Evolutionary conservation across 2,797 vertebrate species (phyloP).

Genomic region (Perodicticus potto): DNA sequence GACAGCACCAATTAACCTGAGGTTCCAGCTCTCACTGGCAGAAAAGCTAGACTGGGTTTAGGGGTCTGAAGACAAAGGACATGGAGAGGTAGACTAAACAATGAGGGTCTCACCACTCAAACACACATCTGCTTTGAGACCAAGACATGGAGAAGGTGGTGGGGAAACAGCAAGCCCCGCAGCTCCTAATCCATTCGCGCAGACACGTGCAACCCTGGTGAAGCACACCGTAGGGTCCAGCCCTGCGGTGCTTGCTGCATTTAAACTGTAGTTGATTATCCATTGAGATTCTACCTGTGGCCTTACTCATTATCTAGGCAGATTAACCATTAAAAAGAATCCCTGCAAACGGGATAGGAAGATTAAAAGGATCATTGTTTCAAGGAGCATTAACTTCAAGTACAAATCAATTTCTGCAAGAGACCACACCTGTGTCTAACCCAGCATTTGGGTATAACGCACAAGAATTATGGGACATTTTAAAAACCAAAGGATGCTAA

Average conservation of each 20-base stretch:
- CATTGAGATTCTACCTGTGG: background rate
- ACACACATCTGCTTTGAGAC: too few species aligned
- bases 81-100: background rate
- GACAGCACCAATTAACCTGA: background rate
- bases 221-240: background rate
- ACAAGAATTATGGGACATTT: fast-evolving
- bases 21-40: background rate
- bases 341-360: background rate
- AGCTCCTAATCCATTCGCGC: background rate
- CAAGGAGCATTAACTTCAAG: background rate
- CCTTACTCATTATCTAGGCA: background rate
- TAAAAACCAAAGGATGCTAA: background rate
- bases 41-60: background rate
- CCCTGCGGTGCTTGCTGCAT: background rate
- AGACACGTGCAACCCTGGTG: background rate
- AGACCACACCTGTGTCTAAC: background rate
- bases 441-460: fast-evolving
- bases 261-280: background rate
- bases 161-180: background rate
- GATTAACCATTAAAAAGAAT: background rate
- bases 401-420: background rate
- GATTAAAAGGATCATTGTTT: constrained; percentile 6
- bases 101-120: background rate
- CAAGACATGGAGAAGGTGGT: background rate
- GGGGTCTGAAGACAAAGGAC: background rate